phyloP scores from a whole-genome alignment of 2,113 vertebrate species.

The Vulpes lagopus region DNA sequence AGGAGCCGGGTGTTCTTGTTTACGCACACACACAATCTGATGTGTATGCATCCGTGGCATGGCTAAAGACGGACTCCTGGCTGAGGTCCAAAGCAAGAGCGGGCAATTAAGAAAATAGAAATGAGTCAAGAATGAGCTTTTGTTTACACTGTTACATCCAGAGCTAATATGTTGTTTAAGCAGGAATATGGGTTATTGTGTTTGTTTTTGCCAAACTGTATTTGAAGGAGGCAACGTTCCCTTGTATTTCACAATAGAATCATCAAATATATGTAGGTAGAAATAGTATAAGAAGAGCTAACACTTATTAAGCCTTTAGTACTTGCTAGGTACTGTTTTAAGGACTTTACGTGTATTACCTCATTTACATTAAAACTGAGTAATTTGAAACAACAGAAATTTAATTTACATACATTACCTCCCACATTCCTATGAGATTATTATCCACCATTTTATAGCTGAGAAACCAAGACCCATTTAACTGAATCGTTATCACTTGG shows the following conservation, averaged over 20 bases:
- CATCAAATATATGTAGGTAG: conserved; percentile 54
- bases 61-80: conserved; percentile 67
- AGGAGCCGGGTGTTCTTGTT: conserved; percentile 34
- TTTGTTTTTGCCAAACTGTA: conserved; percentile 65
- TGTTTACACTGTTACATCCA: conserved; percentile 49
- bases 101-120: conserved; percentile 67
- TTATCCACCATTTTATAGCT: conserved; percentile 55
- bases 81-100: conserved; percentile 53
- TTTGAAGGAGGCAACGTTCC: conserved; percentile 57
- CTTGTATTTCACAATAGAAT: conserved; percentile 50
- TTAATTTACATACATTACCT: conserved; percentile 73
- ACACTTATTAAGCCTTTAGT: conserved; percentile 72
- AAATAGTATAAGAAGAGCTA: not conserved
- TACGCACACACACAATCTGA: not conserved
- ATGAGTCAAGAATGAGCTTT: conserved; percentile 66
- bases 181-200: conserved; percentile 40
- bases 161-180: conserved; percentile 56
- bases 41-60: not conserved
- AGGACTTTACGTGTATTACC: conserved; percentile 54
- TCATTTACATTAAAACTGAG: conserved; percentile 75
- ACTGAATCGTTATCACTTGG: not conserved
- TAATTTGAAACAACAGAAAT: conserved; percentile 68
- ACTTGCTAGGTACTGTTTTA: conserved; percentile 61
- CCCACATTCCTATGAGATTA: conserved; percentile 47
- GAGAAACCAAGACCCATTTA: conserved; percentile 25